Evolutionary conservation across 2,113 vertebrate genomes (phyloP).

Genomic region (Acrocephalus arundinaceus): DNA sequence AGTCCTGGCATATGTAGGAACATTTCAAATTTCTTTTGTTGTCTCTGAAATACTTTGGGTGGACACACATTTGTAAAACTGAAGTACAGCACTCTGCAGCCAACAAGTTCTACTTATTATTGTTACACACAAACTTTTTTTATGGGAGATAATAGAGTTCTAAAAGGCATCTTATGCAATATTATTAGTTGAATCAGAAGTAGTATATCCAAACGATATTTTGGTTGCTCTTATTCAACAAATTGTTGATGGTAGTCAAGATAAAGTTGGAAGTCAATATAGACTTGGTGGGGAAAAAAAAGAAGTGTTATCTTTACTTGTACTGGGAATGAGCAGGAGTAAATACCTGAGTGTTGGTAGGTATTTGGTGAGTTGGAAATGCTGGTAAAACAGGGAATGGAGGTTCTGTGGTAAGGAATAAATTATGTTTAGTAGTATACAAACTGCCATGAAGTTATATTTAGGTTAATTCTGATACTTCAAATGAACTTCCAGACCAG

Average conservation of each 20-base stretch:
- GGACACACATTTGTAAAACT: background rate
- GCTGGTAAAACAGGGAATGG: background rate
- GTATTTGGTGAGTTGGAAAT: background rate
- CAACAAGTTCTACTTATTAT: background rate
- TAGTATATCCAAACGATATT: background rate
- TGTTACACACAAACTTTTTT: background rate
- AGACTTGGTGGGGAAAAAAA: background rate
- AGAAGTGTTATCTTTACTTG: background rate
- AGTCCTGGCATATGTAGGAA: background rate
- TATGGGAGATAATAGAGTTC: background rate
- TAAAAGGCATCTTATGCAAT: background rate
- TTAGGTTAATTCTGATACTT: background rate
- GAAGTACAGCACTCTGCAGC: background rate
- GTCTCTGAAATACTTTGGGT: background rate
- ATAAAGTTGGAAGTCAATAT: background rate
- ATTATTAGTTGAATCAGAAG: background rate
- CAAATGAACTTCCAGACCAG: conserved; percentile 7
- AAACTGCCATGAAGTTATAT: background rate
- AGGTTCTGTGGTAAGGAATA: background rate
- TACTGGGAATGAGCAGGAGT: background rate
- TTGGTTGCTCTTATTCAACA: background rate
- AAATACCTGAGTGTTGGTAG: background rate
- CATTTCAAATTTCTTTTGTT: background rate
- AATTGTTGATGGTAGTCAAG: background rate
- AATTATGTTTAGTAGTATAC: background rate